Evolutionary conservation across 2,888 invertebrate species (phyloP).

Genomic region (Erpobdella octoculata): DNA sequence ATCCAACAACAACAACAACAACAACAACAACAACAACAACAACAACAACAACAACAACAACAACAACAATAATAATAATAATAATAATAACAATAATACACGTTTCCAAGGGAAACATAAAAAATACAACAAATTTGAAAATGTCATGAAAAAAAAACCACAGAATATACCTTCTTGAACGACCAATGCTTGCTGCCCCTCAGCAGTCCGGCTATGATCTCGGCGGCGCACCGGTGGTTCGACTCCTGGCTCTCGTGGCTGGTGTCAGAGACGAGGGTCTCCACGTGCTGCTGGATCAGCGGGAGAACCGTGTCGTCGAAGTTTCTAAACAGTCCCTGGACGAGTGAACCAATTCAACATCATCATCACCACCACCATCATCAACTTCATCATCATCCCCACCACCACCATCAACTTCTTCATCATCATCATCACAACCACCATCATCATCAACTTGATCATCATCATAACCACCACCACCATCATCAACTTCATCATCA

Average conservation of each 20-base stretch:
- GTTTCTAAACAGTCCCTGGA: conserved; percentile 65
- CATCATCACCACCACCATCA: neutral
- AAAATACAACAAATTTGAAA: neutral
- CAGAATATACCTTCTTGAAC: conserved; percentile 55
- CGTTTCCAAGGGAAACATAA: neutral
- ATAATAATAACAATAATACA: conserved; percentile 7
- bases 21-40: neutral
- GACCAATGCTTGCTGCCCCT: conserved; percentile 77
- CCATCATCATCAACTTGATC: neutral
- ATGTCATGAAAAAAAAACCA: too few species aligned
- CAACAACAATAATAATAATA: conserved; percentile 7
- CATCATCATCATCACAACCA: neutral
- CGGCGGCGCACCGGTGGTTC: conserved; percentile 73
- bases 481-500: neutral
- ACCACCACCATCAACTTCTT: neutral
- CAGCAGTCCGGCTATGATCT: conserved; percentile 69
- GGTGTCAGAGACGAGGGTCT: conserved; percentile 58
- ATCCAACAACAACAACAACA: too few species aligned
- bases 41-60: neutral
- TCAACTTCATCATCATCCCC: neutral
- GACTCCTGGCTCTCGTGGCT: conserved; percentile 63
- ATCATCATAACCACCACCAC: neutral
- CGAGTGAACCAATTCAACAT: too few species aligned
- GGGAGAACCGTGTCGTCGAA: conserved; percentile 64
- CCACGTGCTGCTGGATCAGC: conserved; percentile 62